Evolutionary conservation across 2,113 vertebrate species (phyloP).

Genomic region (Hemibates koningsi): DNA sequence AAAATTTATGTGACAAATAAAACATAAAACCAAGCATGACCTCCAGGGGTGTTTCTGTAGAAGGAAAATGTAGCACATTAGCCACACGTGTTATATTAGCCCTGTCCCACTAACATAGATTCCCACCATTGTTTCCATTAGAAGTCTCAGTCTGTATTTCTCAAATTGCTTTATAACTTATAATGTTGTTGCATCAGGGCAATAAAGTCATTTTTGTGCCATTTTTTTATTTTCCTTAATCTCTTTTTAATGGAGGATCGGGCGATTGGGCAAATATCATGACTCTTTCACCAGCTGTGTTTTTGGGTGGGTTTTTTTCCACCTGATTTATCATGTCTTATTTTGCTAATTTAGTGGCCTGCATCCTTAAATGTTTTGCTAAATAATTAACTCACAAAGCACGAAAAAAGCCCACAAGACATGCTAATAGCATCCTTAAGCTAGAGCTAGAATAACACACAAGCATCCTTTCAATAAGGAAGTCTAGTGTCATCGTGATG

Average conservation of each 20-base stretch:
- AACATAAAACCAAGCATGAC: constrained; percentile 12
- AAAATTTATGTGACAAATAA: constrained; percentile 28
- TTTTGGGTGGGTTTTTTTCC: not conserved
- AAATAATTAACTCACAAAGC: not conserved
- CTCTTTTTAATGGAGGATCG: not conserved
- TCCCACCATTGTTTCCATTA: not conserved
- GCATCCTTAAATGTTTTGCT: not conserved
- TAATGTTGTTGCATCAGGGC: not conserved
- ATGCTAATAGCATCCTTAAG: not conserved
- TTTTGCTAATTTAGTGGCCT: not conserved
- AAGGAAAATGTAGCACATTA: not conserved
- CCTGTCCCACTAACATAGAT: not conserved
- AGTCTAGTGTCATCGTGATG: not conserved
- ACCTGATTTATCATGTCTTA: not conserved
- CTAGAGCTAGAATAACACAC: not conserved
- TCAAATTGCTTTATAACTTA: not conserved
- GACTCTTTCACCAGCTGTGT: not conserved
- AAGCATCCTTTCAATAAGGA: not conserved
- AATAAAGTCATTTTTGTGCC: not conserved
- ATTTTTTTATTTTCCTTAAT: not conserved
- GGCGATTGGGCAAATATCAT: not conserved
- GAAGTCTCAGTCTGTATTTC: not conserved
- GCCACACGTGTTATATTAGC: not conserved
- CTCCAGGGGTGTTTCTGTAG: not conserved
- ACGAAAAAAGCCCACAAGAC: not conserved